Evolutionary conservation across 2,797 vertebrate species (phyloP).

Genomic region (Harpagifer antarcticus): DNA sequence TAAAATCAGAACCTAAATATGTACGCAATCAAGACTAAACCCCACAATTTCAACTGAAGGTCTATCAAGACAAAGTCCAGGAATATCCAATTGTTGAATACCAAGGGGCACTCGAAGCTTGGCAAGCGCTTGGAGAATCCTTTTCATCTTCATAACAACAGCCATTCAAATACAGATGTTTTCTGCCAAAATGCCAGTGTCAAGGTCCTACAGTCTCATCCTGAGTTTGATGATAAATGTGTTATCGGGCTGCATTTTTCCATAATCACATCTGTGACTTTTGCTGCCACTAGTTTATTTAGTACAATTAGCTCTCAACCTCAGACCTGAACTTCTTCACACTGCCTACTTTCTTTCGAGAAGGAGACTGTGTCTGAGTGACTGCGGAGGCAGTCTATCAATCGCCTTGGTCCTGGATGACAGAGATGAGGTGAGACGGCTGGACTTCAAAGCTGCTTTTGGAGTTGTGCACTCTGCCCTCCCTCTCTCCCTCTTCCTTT

Average conservation of each 20-base stretch:
- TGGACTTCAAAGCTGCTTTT: slow-evolving; percentile 84
- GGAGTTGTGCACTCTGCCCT: slow-evolving; percentile 77
- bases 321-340: slow-evolving; percentile 75
- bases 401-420: slow-evolving; percentile 74
- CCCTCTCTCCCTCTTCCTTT: slow-evolving; percentile 71
- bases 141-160: slow-evolving; percentile 77
- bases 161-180: slow-evolving; percentile 76
- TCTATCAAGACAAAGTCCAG: slow-evolving; percentile 82
- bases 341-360: slow-evolving; percentile 54
- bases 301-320: slow-evolving; percentile 68
- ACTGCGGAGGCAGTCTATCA: slow-evolving; percentile 78
- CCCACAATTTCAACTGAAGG: slow-evolving; percentile 78
- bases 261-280: slow-evolving; percentile 69
- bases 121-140: slow-evolving; percentile 66
- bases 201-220: slow-evolving; percentile 71
- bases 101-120: slow-evolving; percentile 69
- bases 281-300: slow-evolving; percentile 71
- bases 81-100: slow-evolving; percentile 76
- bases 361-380: slow-evolving; percentile 60
- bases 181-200: slow-evolving; percentile 66
- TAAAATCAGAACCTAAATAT: slow-evolving; percentile 81
- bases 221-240: slow-evolving; percentile 68
- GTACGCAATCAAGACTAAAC: slow-evolving; percentile 83
- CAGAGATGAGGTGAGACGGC: slow-evolving; percentile 84
- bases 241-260: slow-evolving; percentile 62